A percentile compares a stretch with the other conserved stretches of the same genome.
Conservation (phyloP, 2,113 vertebrate species). For the Amphiprion percula region DNA sequence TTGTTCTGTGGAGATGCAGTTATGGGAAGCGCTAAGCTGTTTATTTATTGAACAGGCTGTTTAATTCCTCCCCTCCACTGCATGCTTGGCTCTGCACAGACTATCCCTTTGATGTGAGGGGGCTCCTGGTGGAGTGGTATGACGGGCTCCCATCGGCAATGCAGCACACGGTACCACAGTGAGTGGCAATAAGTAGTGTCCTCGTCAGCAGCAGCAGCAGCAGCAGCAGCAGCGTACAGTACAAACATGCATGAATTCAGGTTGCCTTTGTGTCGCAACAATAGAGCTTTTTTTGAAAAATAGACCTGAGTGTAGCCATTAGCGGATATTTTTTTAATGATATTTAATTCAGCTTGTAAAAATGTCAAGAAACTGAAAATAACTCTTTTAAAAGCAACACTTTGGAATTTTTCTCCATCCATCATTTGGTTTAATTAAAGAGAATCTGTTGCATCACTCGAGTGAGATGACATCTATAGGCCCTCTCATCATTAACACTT, state of each 20-base stretch:
- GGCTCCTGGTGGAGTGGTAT: slow-evolving; percentile 52
- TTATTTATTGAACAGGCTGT: slow-evolving; percentile 83
- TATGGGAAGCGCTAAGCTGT: slow-evolving; percentile 79
- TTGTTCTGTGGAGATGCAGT: slow-evolving; percentile 74
- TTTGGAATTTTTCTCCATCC: background rate
- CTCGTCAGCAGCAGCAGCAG: slow-evolving; percentile 41
- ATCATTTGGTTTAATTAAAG: background rate
- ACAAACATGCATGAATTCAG: slow-evolving; percentile 26
- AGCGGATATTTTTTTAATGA: too few relatives aligned
- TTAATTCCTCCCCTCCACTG: slow-evolving; percentile 70
- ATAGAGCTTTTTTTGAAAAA: slow-evolving; percentile 7
- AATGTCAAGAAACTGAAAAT: background rate
- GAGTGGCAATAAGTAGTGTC: slow-evolving; percentile 60
- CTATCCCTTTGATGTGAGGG: slow-evolving; percentile 65
- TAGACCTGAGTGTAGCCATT: too few relatives aligned
- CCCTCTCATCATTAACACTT: slow-evolving; percentile 37
- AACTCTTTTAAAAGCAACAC: background rate
- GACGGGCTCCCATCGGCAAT: slow-evolving; percentile 60
- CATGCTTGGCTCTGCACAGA: slow-evolving; percentile 52
- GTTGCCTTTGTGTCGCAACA: slow-evolving; percentile 22
- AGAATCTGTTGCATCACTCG: background rate
- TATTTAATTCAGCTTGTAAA: too few relatives aligned
- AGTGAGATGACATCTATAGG: background rate
- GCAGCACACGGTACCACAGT: slow-evolving; percentile 40
- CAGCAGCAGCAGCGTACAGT: slow-evolving; percentile 37